Base-by-base conservation (phyloP, 2,113 vertebrate genomes). In the Colius striatus region DNA sequence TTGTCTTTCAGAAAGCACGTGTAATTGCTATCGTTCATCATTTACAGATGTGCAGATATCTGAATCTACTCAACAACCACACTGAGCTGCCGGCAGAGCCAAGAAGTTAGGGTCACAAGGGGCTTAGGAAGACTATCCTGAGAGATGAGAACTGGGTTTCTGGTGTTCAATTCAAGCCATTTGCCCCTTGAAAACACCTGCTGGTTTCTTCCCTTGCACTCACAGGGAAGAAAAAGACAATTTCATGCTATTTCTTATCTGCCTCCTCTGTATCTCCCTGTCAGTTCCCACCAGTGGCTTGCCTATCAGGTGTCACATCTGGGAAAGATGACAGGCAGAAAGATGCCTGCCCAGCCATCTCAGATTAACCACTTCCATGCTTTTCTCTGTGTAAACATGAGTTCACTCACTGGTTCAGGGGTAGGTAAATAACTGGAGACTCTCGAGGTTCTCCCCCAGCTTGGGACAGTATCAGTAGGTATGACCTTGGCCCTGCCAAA, bases 181-280 rank as follows among this genome's bases (percentile, higher is more conserved):
- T 89, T 38, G n/a, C 81, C 79, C 90, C 94, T 87, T 66, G 60
- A 97, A 94, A 93, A 97, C 97, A 97, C 95, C 96, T 97, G 97
- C 90, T 97, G 84, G 7, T 66, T 95, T 88, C 84, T 92, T 82
- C 92, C 90, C 92, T 90, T 76, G 72, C 78, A 30, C 72, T 96
- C 87, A 75, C 83, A 82, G 84, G 92, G 93, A 94, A 97, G 95
- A 84, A 94, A 94, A 96, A 96, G 72, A 92, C 63, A 92, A 97
- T 97, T 96, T 97, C 95, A 97, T 95, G 96, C 87, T 97, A 4
- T 55, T 92, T 81, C 95, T 97, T 87, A 91, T 97, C 95, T 94
- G 92, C 79, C 73, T 91, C 55, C 51, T 95, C 91, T 80, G 45
- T 89, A 60, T 75, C 77, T 58, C 70, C 87, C 87, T 67, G 77